Percentiles rank a stretch among this genome's conserved stretches.
These are phyloP conservation scores for Bucorvus abyssinicus DNA, from an alignment of 2,797 vertebrate genomes.

Conservation along the genomic window DNA sequence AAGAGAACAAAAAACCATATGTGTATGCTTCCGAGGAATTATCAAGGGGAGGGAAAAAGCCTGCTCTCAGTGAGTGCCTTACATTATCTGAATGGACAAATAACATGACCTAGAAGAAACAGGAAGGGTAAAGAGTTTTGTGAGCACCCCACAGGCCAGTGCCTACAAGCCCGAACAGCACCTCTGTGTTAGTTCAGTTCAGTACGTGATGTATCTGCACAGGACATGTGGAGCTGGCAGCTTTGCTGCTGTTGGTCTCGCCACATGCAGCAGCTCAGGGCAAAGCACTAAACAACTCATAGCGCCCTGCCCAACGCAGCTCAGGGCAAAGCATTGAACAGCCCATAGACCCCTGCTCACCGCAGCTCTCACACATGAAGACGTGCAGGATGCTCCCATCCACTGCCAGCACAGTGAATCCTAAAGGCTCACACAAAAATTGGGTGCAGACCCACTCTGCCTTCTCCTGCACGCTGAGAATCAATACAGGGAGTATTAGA, in stretches of 20 bases:
- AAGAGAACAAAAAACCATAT: neutral
- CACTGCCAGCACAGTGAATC: fast-evolving
- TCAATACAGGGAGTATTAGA: neutral
- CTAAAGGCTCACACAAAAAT: neutral
- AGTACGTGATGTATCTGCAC: too few species aligned
- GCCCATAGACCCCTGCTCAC: neutral
- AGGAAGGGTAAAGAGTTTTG: neutral
- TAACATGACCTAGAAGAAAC: neutral
- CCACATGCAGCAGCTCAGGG: neutral
- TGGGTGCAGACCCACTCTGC: neutral
- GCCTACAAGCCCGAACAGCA: neutral
- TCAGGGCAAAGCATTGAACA: neutral
- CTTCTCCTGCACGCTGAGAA: neutral
- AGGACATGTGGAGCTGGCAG: neutral
- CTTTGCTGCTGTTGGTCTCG: fast-evolving
- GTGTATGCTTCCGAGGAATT: neutral
- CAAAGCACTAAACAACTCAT: fast-evolving
- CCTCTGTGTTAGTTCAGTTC: neutral
- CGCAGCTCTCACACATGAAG: fast-evolving
- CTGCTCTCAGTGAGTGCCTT: neutral
- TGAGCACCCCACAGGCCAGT: neutral
- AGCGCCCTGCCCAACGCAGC: neutral
- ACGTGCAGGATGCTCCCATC: neutral
- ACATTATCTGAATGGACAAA: neutral
- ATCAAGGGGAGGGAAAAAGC: neutral